Percentiles rank a stretch among this genome's conserved stretches.
Conservation (phyloP, 2,113 vertebrate species). For the Lampris incognitus region DNA sequence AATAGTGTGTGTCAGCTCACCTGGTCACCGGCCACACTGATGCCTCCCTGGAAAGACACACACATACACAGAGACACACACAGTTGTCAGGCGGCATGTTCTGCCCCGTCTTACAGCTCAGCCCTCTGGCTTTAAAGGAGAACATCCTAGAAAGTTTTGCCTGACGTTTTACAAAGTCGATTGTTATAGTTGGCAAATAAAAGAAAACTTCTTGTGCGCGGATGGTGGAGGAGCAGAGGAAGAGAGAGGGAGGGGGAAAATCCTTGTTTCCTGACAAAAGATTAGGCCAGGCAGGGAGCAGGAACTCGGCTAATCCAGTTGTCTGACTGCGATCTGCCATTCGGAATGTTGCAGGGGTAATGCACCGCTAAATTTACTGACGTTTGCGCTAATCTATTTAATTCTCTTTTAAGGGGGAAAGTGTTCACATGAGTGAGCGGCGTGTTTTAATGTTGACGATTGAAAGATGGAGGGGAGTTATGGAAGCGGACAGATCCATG, state of each 20-base stretch:
- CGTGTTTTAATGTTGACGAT: slow-evolving; percentile 76
- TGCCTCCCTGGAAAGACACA: slow-evolving; percentile 57
- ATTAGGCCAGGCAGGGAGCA: slow-evolving; percentile 20
- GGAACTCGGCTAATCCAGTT: slow-evolving; percentile 61
- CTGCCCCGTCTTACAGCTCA: slow-evolving; percentile 36
- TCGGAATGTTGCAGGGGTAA: slow-evolving; percentile 73
- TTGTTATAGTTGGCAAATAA: slow-evolving; percentile 33
- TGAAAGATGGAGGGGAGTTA: slow-evolving; percentile 70
- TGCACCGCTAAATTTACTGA: slow-evolving; percentile 77
- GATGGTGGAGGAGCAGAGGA: slow-evolving; percentile 2
- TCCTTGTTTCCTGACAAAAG: slow-evolving; percentile 48
- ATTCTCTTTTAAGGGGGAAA: slow-evolving; percentile 80
- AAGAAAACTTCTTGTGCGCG: slow-evolving; percentile 43
- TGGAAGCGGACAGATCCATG: slow-evolving; percentile 58
- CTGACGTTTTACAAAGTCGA: slow-evolving; percentile 30
- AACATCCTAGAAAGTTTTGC: slow-evolving; percentile 46
- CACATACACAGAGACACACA: slow-evolving; percentile 34
- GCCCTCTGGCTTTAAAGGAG: slow-evolving; percentile 16
- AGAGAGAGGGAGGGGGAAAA: not conserved
- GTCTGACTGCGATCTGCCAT: slow-evolving; percentile 66
- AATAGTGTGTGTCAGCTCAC: slow-evolving; percentile 77
- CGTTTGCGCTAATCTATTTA: slow-evolving; percentile 82
- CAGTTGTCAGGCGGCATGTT: slow-evolving; percentile 37
- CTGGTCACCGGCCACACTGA: slow-evolving; percentile 70
- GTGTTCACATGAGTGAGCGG: slow-evolving; percentile 75